These are phyloP conservation scores for Seira ritae DNA, from an alignment of 2,888 invertebrate genomes.

Conservation along the genomic window DNA sequence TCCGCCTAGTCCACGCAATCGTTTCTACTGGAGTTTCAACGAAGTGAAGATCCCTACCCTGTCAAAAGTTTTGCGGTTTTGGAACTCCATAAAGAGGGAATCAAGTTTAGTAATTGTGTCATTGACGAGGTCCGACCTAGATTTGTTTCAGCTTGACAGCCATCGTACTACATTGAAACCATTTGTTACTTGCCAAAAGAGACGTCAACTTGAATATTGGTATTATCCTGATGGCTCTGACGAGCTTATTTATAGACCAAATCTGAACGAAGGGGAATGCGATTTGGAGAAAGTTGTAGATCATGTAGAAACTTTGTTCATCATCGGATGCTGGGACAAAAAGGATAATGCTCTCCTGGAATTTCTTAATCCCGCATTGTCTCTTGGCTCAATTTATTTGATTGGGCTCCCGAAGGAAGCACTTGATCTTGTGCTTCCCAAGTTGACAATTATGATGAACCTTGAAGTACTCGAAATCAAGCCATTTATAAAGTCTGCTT, in stretches of 20 bases:
- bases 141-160: slow-evolving; percentile 45
- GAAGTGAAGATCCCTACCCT: slow-evolving; percentile 26
- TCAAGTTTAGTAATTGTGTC: slow-evolving; percentile 36
- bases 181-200: slow-evolving; percentile 34
- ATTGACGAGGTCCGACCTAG: slow-evolving; percentile 29
- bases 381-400: slow-evolving; percentile 29
- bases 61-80: slow-evolving; percentile 21
- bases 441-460: slow-evolving; percentile 51
- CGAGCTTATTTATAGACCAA: slow-evolving; percentile 34
- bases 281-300: neutral
- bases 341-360: slow-evolving; percentile 55
- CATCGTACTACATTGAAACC: neutral
- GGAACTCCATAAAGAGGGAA: slow-evolving; percentile 25
- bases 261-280: neutral
- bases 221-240: slow-evolving; percentile 61
- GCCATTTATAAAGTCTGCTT: slow-evolving; percentile 34
- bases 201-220: slow-evolving; percentile 58
- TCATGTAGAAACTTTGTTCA: slow-evolving; percentile 24
- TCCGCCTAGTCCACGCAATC: slow-evolving; percentile 36
- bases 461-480: slow-evolving; percentile 49
- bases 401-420: slow-evolving; percentile 51
- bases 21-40: slow-evolving; percentile 1
- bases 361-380: slow-evolving; percentile 47
- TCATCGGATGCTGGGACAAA: slow-evolving; percentile 57
- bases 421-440: slow-evolving; percentile 54